These are phyloP conservation scores for Hepsetus odoe DNA, from an alignment of 2,113 vertebrate genomes.

Conservation along the genomic window DNA sequence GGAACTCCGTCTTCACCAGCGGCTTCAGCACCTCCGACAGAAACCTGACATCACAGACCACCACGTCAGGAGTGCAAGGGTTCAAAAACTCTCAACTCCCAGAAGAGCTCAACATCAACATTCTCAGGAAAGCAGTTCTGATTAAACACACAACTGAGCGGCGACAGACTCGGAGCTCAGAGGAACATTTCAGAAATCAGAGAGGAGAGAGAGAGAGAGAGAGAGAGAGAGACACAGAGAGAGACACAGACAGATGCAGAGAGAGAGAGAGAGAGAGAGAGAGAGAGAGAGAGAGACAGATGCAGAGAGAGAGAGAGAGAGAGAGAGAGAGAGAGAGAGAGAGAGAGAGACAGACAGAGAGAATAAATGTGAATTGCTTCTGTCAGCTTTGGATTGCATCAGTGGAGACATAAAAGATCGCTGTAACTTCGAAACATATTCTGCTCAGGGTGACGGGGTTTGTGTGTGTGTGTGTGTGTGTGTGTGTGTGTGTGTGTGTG, in stretches of 20 bases:
- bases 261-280: background rate
- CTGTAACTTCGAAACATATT: background rate
- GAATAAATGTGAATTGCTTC: background rate
- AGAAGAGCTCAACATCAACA: too few relatives aligned
- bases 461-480: slow-evolving; percentile 1
- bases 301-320: background rate
- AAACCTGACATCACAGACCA: slow-evolving; percentile 88
- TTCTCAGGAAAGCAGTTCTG: too few relatives aligned
- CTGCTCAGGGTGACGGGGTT: too few relatives aligned
- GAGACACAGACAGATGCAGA: background rate
- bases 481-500: background rate
- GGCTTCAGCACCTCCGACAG: slow-evolving; percentile 93
- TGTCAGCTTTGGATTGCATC: background rate
- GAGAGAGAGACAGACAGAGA: background rate
- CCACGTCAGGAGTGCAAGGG: too few relatives aligned
- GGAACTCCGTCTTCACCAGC: slow-evolving; percentile 95
- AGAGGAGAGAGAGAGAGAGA: background rate
- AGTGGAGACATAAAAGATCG: background rate
- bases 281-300: background rate
- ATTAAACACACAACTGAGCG: too few relatives aligned
- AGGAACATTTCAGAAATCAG: background rate
- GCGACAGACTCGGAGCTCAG: too few relatives aligned
- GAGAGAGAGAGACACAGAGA: too few relatives aligned
- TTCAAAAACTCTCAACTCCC: too few relatives aligned
- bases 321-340: background rate